Percentiles rank a stretch among this genome's conserved stretches.
Conservation (phyloP, 2,797 vertebrate genomes). For the Brachyrhaphis roseni region DNA sequence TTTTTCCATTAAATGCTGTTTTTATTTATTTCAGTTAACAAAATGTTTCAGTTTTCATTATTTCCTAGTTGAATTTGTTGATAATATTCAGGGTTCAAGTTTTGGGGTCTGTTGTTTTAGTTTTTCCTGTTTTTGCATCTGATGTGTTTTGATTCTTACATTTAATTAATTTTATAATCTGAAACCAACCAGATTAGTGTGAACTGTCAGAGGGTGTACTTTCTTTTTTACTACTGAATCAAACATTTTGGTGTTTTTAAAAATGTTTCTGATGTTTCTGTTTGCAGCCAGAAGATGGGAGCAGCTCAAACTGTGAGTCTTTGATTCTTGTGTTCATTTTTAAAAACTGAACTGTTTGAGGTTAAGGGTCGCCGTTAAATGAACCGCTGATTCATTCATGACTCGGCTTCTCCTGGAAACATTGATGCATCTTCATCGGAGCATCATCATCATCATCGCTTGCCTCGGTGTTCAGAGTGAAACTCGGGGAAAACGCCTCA, state of each 20-base stretch:
- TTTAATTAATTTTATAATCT: neutral
- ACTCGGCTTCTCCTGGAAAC: constrained; percentile 3
- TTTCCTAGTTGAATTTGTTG: too few relatives aligned
- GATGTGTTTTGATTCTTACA: neutral
- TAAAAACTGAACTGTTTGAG: neutral
- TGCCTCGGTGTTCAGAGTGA: neutral
- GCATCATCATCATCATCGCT: too few relatives aligned
- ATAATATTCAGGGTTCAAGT: too few relatives aligned
- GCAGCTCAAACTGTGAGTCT: constrained; percentile 55
- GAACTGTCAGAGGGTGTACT: neutral
- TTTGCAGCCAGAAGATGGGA: constrained; percentile 59
- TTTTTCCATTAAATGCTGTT: too few relatives aligned
- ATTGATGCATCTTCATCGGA: fast-evolving
- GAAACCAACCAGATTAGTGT: neutral
- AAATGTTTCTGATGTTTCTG: constrained; percentile 14
- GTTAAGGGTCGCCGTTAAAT: neutral
- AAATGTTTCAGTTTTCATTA: too few relatives aligned
- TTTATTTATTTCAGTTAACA: too few relatives aligned
- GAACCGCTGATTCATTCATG: neutral
- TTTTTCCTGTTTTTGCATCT: neutral
- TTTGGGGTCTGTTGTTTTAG: neutral
- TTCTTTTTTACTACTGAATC: neutral
- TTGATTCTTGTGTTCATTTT: too few relatives aligned
- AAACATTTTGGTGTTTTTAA: neutral
- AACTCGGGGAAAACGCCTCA: neutral